phyloP scores from a whole-genome alignment of 2,113 vertebrate genomes.

The Silurus asotus region DNA sequence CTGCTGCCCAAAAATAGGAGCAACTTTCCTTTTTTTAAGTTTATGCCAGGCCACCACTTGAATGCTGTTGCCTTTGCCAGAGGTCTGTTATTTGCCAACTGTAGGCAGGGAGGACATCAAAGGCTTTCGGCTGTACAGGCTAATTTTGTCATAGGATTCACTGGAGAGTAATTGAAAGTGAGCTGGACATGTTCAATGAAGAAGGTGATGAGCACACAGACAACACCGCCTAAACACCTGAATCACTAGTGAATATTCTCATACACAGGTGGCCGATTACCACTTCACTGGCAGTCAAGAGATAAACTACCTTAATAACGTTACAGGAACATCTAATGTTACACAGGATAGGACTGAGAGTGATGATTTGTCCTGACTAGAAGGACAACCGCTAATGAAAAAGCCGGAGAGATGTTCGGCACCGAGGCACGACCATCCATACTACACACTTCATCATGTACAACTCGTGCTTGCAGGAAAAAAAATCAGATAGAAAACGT shows the following conservation, averaged over 20 bases:
- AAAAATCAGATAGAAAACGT: too few relatives aligned
- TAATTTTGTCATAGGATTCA: conserved; percentile 52
- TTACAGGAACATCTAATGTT: conserved; percentile 4
- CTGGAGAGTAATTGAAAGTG: conserved; percentile 53
- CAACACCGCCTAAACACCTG: conserved; percentile 19
- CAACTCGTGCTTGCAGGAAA: too few relatives aligned
- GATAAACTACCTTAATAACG: conserved; percentile 7
- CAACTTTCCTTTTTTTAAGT: conserved; percentile 62
- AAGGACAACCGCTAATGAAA: not conserved
- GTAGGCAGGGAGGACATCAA: conserved; percentile 49
- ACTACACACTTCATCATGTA: not conserved
- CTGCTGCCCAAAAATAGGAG: conserved; percentile 68
- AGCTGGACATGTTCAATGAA: conserved; percentile 42
- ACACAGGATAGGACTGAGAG: not conserved
- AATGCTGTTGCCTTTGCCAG: conserved; percentile 57
- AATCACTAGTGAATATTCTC: conserved; percentile 22
- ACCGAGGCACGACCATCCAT: too few relatives aligned
- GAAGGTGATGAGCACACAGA: conserved; percentile 34
- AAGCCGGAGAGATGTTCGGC: not conserved
- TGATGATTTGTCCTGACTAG: not conserved
- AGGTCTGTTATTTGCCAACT: conserved; percentile 59
- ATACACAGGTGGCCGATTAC: conserved; percentile 4
- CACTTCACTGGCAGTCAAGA: not conserved
- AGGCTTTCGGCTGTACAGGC: conserved; percentile 51
- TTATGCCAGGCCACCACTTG: conserved; percentile 55